Evolutionary conservation across 2,888 invertebrate species (phyloP), one percentile per base, ranked within the genome.

Genomic region (Dolichopus griseipennis): DNA sequence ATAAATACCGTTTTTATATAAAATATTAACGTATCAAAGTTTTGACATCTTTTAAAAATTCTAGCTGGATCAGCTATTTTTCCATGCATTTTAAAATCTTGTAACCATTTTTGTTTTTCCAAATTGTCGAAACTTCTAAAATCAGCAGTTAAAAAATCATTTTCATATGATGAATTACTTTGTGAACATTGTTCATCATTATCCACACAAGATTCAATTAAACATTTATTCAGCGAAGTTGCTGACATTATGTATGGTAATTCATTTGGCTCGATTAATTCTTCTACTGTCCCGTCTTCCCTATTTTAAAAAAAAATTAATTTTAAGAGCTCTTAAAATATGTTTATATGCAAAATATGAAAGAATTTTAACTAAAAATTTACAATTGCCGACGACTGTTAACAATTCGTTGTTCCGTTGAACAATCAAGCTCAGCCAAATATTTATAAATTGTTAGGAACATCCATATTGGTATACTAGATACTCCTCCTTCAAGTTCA

Each of bases 401-500:
- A 21, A 73, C 70, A 66, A 74, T 74, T 41, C 70, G 67, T 62
- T 73, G 74, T 69, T 74, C 73, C 43, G 67, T 67, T 6, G 72
- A 73, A 64, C 75, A 75, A 72, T 88, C 87, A 27, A 88, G 81
- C 0, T 73, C 72, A 0, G 88, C 88, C 62, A 89, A 75, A 72
- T 83, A 86, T 22, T 74, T 76, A 78, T 88, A 88, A 78, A 88
- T 83, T 61, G 82, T 82, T 66, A 87, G 79, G 74, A 91, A 91
- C 41, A 86, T 83, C 34, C 85, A 81, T 4, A 87, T 79, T 0
- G 90, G 86, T 63, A 94, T 88, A 73, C 89, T 87, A 0, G 91
- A 88, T 0, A 90, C 88, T 0, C 92, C 92, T 1, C 93, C 93
- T 69, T 93, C 93, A 0, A 92, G 90, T 75, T 93, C 93, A 71